Base-by-base conservation (phyloP, 2,888 invertebrate genomes). In the Amblyjoppa fuscipennis region DNA sequence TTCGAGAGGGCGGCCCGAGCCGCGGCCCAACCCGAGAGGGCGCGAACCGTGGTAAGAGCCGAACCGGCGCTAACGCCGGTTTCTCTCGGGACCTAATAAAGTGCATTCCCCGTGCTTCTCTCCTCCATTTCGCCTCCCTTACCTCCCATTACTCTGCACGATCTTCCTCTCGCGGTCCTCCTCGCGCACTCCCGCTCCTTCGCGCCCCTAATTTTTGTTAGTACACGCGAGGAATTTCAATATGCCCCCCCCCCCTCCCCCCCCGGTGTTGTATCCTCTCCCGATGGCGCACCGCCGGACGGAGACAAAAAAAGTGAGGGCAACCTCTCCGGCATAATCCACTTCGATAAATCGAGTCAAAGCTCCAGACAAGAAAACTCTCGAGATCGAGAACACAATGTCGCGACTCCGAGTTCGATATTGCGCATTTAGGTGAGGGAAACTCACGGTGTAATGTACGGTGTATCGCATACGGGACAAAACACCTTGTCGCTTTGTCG, bases 141-240 rank as follows among this genome's bases (percentile, higher is more conserved):
- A 56, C 41, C 53, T 73, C 74, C 59, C 70, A 41, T 56, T 31
- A 45, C 73, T 78, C 34, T 59, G 51, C 41, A 66, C 66, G 68
- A 56, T 51, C 34, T 56, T 11, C 2, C 77, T 45, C 45, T 74
- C 73, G 64, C 64, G 49, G 41, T 68, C 31, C 28, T 76, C 64
- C 74, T 68, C 81, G 78, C 78, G 75, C 74, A 77, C 66, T 73
- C 73, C 41, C 56, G 45, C 59, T 64, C 73, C 78, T 59, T 66
- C 76, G 69, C 61, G 59, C 53, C 69, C 80, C 82, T 87, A 85
- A 85, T 88, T 88, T 88, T 88, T 87, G 84, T 82, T 71, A 68
- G 80, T 85, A 87, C 86, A 85, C 85, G 80, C 74, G 59, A 77
- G 85, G 85, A 87, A 87, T 87, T 87, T 86, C 83, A 86, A 86